Evolutionary conservation across 2,888 invertebrate genomes (phyloP), one percentile per base, ranked within the genome.

Genomic region (Incurvaria masculella): DNA sequence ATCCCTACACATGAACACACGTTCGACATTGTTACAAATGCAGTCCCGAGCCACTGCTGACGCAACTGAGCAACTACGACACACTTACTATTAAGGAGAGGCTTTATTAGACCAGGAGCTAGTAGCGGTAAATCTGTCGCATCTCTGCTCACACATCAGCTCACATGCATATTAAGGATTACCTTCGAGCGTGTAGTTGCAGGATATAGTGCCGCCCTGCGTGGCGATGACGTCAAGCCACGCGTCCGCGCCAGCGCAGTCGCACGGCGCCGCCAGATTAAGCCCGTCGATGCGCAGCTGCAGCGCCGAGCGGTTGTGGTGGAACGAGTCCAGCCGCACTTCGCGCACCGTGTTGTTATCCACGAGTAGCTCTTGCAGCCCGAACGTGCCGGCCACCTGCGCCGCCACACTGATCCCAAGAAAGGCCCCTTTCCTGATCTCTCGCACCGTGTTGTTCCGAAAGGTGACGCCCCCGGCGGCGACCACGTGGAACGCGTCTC

Each of bases 401-500:
- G 65, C 62, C 44, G 81, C 79, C 5, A 79, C 72, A 16, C 65
- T 71, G 18, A 87, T 80, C 0, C 83, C 86, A 5, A 79, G 64
- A 56, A 89, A 86, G 8, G 87, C 86, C 2, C 85, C 85, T 47
- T 81, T 74, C 42, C 78, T 72, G 1, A 87, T 60, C 42, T 68
- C 72, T 2, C 65, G 68, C 49, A 89, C 81, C 11, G 73, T 75
- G 62, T 88, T 88, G 68, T 87, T 84, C 59, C 81, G 81, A 58
- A 90, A 82, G 10, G 82, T 73, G 21, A 87, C 82, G 14, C 83
- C 79, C 2, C 87, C 87, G 48, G 79, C 73, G 0, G 82, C 79
- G 14, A 65, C 68, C 33, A 88, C 72, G 56, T 81, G 82, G 59
- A 88, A 87, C 2, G 83, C 83, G 55, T 87, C 86, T 6, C 85